A percentile compares a stretch with the other conserved stretches of the same genome.
Evolutionary conservation across 1,140 invertebrate genomes (phyloP).

Genomic region (Coelopa frigida): DNA sequence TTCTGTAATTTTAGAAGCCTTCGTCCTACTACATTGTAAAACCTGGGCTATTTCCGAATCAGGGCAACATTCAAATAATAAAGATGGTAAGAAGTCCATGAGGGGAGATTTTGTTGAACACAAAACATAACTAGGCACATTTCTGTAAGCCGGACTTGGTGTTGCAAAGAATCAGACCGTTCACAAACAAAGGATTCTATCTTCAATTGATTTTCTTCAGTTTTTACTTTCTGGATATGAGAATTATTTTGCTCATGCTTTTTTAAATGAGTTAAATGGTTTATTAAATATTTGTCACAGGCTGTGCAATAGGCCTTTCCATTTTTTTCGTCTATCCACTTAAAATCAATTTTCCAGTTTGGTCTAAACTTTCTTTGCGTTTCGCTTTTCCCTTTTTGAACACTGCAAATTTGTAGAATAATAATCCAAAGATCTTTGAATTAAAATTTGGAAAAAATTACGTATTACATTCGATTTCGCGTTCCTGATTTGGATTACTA

Average conservation of each 20-base stretch:
- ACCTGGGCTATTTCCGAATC: slow-evolving; percentile 1
- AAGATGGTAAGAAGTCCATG: slow-evolving; percentile 6
- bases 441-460: too few relatives aligned
- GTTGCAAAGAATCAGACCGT: background rate
- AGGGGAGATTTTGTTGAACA: slow-evolving; percentile 1
- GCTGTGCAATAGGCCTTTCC: background rate
- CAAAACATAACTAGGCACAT: slow-evolving; percentile 1
- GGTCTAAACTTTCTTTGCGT: too few relatives aligned
- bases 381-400: too few relatives aligned
- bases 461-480: too few relatives aligned
- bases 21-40: slow-evolving; percentile 3
- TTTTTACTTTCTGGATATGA: background rate
- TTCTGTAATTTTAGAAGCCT: slow-evolving; percentile 3
- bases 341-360: too few relatives aligned
- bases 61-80: slow-evolving; percentile 4
- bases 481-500: too few relatives aligned
- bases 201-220: background rate
- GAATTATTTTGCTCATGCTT: background rate
- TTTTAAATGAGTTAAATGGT: slow-evolving; percentile 1
- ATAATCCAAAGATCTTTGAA: too few relatives aligned
- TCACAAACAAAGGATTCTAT: background rate
- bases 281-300: background rate
- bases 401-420: too few relatives aligned
- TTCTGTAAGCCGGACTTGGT: background rate
- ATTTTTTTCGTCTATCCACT: background rate